Base-by-base conservation (phyloP, 30 jellyfish, hydroid and myxozoan genomes). In the Pelagia noctiluca region DNA sequence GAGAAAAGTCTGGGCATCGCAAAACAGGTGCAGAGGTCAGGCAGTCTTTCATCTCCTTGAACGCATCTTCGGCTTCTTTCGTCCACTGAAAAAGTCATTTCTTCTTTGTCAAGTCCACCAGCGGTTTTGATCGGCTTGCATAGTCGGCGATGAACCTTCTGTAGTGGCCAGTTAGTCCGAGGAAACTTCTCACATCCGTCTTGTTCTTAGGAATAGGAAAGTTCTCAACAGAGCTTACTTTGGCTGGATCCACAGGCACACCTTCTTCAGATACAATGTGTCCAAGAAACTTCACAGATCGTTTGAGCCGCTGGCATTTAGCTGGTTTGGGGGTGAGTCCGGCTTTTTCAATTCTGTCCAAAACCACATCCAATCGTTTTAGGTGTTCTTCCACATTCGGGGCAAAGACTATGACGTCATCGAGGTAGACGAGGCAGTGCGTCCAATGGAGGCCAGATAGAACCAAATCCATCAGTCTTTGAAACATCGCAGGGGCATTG, bases 231-330 rank as follows among this genome's bases (percentile, higher is more conserved):
- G 75, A 38, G 21, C 49, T 62, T 29, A 67, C 84, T 34, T 80
- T 80, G 3, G 84, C 75, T 36, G 57, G 63, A 36, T 84, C 95
- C 49, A 42, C 83, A 19, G 84, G 10, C 3, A 71, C 63, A 16
- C 89, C 90, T 10, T 61, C 63, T 37, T 7, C 37, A 10, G 89
- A 71, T n/a, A 72, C 76, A 23, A 74, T 72, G 35, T 71, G 95
- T n/a, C 90, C 95, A 54, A 84, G 95, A 75, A 61, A 50, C 75
- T 84, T 61, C 37, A 72, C 95, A 22, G 85, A 68, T 0, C 28
- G 70, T 31, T 53, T 22, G 23, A 34, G 24, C 57, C 82, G 73
- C 46, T 72, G 84, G 54, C 95, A 84, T 62, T 84, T 84, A 0
- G 89, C 47, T 10, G 90, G 89, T 0, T 88, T 88, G 35, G 68